Evolutionary conservation across 2,797 vertebrate species (phyloP).

Genomic region (Rhinophrynus dorsalis): DNA sequence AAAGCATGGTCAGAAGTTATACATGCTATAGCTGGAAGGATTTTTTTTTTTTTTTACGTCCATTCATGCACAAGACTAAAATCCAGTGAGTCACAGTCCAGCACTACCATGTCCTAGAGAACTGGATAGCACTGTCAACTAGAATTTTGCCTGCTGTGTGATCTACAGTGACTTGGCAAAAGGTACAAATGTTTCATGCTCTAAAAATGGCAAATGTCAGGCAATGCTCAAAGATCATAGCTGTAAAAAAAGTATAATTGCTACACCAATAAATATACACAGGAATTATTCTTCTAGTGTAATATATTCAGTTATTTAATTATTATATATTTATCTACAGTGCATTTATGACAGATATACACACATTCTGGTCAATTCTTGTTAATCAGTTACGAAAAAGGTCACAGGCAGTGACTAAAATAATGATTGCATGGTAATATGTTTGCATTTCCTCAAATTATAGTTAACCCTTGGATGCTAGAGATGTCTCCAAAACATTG

Average conservation of each 20-base stretch:
- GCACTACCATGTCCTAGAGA: slow-evolving; percentile 18
- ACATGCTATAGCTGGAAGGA: slow-evolving; percentile 23
- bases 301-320: too few species aligned
- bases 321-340: too few species aligned
- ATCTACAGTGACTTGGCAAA: slow-evolving; percentile 27
- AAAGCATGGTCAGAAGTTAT: slow-evolving; percentile 10
- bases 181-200: slow-evolving; percentile 29
- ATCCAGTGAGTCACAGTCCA: slow-evolving; percentile 32
- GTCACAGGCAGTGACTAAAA: too few species aligned
- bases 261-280: not conserved
- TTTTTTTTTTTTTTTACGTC: slow-evolving; percentile 20
- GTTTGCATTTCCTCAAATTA: too few species aligned
- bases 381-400: too few species aligned
- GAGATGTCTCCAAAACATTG: too few species aligned
- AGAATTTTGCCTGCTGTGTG: slow-evolving; percentile 40
- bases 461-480: too few species aligned
- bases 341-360: too few species aligned
- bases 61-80: slow-evolving; percentile 7
- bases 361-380: too few species aligned
- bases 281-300: too few species aligned
- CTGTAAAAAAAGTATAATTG: slow-evolving; percentile 8
- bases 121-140: slow-evolving; percentile 22
- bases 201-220: slow-evolving; percentile 29
- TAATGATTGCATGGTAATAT: too few species aligned
- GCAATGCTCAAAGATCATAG: slow-evolving; percentile 21